Percentiles rank a stretch among this genome's conserved stretches.
Evolutionary conservation across 2,797 vertebrate genomes (phyloP).

Genomic region (Pangasius krempfi): DNA sequence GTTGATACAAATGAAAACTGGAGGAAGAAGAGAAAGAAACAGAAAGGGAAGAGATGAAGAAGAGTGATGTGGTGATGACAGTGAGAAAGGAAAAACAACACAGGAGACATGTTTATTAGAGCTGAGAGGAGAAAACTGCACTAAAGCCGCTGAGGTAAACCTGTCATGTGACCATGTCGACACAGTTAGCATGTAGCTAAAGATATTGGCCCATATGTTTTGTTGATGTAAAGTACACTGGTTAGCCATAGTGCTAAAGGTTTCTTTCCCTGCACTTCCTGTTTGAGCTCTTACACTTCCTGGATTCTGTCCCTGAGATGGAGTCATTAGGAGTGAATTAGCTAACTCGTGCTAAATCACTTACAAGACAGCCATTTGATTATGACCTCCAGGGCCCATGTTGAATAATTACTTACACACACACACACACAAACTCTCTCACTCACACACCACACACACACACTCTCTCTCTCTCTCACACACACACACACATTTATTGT

Average conservation of each 20-base stretch:
- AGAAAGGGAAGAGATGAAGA: neutral
- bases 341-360: slow-evolving; percentile 52
- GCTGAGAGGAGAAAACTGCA: neutral
- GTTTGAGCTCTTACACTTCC: neutral
- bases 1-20: too few relatives aligned
- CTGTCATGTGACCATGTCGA: neutral
- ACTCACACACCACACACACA: neutral
- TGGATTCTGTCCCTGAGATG: neutral
- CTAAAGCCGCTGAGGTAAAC: neutral
- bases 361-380: slow-evolving; percentile 47
- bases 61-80: neutral
- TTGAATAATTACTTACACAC: slow-evolving; percentile 33
- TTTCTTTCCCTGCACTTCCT: neutral
- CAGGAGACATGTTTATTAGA: neutral
- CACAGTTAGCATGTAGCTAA: neutral
- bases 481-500: slow-evolving; percentile 16
- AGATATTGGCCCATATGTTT: neutral
- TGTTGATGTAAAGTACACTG: neutral
- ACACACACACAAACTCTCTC: neutral
- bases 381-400: slow-evolving; percentile 26
- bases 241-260: neutral
- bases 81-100: neutral
- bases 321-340: slow-evolving; percentile 35
- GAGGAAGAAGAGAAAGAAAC: neutral
- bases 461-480: neutral